Evolutionary conservation across 2,797 vertebrate species (phyloP), one percentile per base, ranked within the genome.

Genomic region (Anniella stebbinsi): DNA sequence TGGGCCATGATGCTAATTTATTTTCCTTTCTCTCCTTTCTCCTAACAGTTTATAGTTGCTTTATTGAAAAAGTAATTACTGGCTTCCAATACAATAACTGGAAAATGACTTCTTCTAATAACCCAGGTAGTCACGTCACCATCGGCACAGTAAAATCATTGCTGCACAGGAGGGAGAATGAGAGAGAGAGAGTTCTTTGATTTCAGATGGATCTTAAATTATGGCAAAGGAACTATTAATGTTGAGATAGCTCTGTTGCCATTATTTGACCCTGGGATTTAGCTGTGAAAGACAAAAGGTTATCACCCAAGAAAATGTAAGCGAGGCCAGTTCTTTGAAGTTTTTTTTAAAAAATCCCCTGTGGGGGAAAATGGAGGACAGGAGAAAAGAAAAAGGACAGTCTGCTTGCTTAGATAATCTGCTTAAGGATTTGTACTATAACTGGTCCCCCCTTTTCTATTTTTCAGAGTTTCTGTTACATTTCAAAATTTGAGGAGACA

Each of bases 1-100:
- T 82, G 87, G 89, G 93, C 87, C 95, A 92, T 96, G 95, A 96
- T 96, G 90, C 86, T 97, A 97, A 97, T 97, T 97, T 97, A 96
- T 96, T 96, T 96, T 93, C 95, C 90, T 93, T 96, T 96, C 94
- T 92, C 92, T 54, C 91, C 93, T 93, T 93, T 57, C 89, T 92
- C 91, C 88, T 96, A 95, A 94, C 95, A 94, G 95, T 95, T 96
- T 94, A 96, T 90, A 95, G 90, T 96, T 96, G 94, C 95, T 95
- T 95, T 96, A 96, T 96, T 96, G 97, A 96, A 96, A 97, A 97
- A 95, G 95, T 97, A 97, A 97, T 97, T 97, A 96, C 95, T 93
- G 93, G 81, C 95, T 96, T 97, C 94, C 78, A 63, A 94, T 96
- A 97, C 93, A 96, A 96, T 97, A 97, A 97, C 95, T 96, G 87